Evolutionary conservation across 2,113 vertebrate species (phyloP).

Genomic region (Dromaius novaehollandiae): DNA sequence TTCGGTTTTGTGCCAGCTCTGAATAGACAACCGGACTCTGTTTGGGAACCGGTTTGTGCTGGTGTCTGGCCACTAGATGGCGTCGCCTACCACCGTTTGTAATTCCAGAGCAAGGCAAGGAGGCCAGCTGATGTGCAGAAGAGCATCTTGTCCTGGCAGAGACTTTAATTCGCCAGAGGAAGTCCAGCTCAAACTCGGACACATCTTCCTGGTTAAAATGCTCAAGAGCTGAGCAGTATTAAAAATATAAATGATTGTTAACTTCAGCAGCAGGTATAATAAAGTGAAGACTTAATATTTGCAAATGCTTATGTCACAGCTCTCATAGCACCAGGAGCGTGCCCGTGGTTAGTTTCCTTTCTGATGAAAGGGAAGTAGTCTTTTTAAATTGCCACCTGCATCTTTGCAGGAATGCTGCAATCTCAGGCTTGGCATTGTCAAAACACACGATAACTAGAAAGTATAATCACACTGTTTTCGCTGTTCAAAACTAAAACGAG

Average conservation of each 20-base stretch:
- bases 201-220: not conserved
- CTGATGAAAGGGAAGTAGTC: not conserved
- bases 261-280: not conserved
- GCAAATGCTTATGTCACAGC: not conserved
- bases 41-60: not conserved
- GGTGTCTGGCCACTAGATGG: conserved; percentile 66
- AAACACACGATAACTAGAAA: not conserved
- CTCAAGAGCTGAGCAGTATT: not conserved
- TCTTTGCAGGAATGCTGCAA: not conserved
- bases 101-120: fast-evolving
- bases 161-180: not conserved
- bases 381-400: not conserved
- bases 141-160: not conserved
- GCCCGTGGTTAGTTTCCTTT: not conserved
- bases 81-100: not conserved
- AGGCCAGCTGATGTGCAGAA: not conserved
- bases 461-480: not conserved
- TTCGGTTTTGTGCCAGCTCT: not conserved
- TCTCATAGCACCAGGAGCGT: not conserved
- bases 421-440: not conserved
- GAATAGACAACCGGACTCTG: not conserved
- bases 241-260: not conserved
- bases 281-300: not conserved
- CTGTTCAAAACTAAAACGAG: not conserved
- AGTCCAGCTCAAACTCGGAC: not conserved